Evolutionary conservation across 2,797 vertebrate genomes (phyloP).

Genomic region (Girardinus metallicus): DNA sequence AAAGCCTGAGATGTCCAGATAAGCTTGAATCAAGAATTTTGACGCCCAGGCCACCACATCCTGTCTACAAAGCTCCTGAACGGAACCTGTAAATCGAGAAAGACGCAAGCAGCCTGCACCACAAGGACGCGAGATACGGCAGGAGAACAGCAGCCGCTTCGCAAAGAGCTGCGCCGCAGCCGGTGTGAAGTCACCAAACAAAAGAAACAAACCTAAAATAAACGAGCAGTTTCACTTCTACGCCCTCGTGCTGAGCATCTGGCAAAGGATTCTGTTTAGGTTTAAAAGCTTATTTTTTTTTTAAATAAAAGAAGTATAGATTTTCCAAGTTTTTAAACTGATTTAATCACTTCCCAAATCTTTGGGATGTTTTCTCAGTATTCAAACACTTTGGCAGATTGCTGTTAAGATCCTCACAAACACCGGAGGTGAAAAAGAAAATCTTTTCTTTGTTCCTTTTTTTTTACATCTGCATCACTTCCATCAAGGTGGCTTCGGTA

Average conservation of each 20-base stretch:
- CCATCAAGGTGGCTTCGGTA: too few species aligned
- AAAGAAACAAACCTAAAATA: background rate
- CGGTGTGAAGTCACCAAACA: background rate
- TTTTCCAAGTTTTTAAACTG: background rate
- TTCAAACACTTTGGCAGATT: too few species aligned
- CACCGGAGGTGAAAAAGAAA: background rate
- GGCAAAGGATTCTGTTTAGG: background rate
- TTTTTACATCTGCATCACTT: background rate
- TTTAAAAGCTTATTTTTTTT: background rate
- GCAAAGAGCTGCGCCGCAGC: background rate
- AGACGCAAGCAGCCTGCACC: slow-evolving; percentile 11
- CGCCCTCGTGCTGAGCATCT: too few species aligned
- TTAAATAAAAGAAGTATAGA: background rate
- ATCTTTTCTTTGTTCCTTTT: background rate
- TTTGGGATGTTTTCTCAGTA: background rate
- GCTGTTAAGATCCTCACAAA: background rate
- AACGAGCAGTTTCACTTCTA: background rate
- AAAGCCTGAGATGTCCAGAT: slow-evolving; percentile 41
- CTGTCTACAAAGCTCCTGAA: slow-evolving; percentile 33
- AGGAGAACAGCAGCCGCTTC: background rate
- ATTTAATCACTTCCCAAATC: background rate
- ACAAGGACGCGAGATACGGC: slow-evolving; percentile 19
- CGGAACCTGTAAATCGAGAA: slow-evolving; percentile 15
- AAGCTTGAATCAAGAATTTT: slow-evolving; percentile 33
- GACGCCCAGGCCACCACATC: slow-evolving; percentile 60